Base-by-base conservation (phyloP, 2,113 vertebrate species). In the Anolis carolinensis region DNA sequence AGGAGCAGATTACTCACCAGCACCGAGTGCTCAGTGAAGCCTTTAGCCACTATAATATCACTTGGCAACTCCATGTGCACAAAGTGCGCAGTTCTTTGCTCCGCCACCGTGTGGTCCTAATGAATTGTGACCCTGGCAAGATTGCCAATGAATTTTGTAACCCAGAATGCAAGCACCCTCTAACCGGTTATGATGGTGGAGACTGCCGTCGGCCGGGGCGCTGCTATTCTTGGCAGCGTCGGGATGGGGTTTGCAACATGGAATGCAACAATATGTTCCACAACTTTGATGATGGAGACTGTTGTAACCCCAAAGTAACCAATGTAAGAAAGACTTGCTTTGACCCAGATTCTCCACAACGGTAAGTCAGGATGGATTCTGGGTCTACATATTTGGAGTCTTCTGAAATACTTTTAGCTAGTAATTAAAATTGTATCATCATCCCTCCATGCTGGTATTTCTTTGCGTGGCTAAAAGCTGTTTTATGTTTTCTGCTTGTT, bases 221-320 rank as follows among this genome's bases (percentile, higher is more conserved):
- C 78, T 99, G 98, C 92, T 98, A 98, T 94, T 94, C 96, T 92
- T 98, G 98, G 98, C 98, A 98, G 93, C 97, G 97, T 81, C 96
- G 97, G 2, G 98, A 99, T 0, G 98, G 98, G 1, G 11, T 97
- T 80, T 99, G 99, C 78, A 96, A 99, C 76, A 91, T 91, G 85
- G 98, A 98, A 88, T 99, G 99, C 95, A 99, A 99, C 96, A 98
- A 97, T 81, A 97, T 99, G 93, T 85, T 97, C 89, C 97, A 98
- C 0, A 98, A 99, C 93, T 99, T 98, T 0, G 99, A 99, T 0
- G 98, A 99, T 0, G 99, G 98, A 0, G 99, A 99, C 95, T 99
- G 99, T 96, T 99, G 99, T 0, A 97, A 99, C 92, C 96, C 97
- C 0, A 96, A 93, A 23, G 94, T 95, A 86, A 95, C 98, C 0